Conservation (phyloP, 2,888 invertebrate genomes). For the Tupiocoris notatus region DNA sequence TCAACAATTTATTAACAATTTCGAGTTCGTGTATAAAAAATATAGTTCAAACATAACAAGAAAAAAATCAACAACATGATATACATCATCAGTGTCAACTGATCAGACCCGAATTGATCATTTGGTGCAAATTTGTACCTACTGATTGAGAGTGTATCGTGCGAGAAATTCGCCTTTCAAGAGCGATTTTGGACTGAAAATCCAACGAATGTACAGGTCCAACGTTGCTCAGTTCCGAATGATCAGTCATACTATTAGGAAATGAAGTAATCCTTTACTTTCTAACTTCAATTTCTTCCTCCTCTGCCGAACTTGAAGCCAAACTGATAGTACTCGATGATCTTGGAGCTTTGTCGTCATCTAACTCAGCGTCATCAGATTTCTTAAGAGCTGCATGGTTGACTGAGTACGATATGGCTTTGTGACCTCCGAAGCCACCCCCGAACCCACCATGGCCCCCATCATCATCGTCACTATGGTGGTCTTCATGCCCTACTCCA, state of each 20-base stretch:
- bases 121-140: no score
- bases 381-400: conserved; percentile 43
- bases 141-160: not conserved
- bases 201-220: not conserved
- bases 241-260: not conserved
- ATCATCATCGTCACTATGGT: conserved; percentile 42
- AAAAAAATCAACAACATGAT: not conserved
- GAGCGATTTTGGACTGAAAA: not conserved
- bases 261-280: not conserved
- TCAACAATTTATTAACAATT: not conserved
- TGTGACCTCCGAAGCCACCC: conserved; percentile 40
- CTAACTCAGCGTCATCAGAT: conserved; percentile 24
- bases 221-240: not conserved
- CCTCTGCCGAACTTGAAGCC: conserved; percentile 8
- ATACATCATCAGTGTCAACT: no score
- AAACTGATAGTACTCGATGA: conserved; percentile 41
- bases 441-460: conserved; percentile 44
- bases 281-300: conserved; percentile 29
- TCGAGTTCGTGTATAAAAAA: not conserved
- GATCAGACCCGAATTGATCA: no score
- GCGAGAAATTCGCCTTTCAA: not conserved
- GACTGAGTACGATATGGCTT: conserved; percentile 42
- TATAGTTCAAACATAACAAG: not conserved
- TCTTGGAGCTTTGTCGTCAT: conserved; percentile 23
- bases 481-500: conserved; percentile 42